phyloP scores from a whole-genome alignment of 2,888 invertebrate genomes.

The Cheilosia pagana region DNA sequence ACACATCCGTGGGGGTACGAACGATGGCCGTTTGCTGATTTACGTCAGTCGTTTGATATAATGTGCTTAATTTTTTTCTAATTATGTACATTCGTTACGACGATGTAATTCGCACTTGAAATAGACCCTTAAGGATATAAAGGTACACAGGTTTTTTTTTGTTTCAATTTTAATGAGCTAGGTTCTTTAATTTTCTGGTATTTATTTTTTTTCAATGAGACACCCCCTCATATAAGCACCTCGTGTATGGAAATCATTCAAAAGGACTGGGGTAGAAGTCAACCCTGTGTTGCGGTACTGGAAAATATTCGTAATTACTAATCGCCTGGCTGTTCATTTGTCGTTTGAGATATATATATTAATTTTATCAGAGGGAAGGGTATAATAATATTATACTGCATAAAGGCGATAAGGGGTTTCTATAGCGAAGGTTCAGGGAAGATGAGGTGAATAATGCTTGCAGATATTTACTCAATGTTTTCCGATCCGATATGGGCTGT shows the following conservation, averaged over 20 bases:
- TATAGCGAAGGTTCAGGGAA: no score
- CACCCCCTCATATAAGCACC: constrained; percentile 25
- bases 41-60: constrained; percentile 49
- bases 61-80: constrained; percentile 50
- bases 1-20: not conserved
- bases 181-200: constrained; percentile 7
- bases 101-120: constrained; percentile 13
- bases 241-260: constrained; percentile 16
- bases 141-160: constrained; percentile 2
- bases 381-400: constrained; percentile 25
- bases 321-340: constrained; percentile 52
- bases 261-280: constrained; percentile 1
- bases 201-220: not conserved
- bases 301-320: constrained; percentile 54
- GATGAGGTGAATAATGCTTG: no score
- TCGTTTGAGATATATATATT: constrained; percentile 42
- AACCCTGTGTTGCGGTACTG: constrained; percentile 12
- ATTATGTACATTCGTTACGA: constrained; percentile 21
- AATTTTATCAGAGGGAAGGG: constrained; percentile 12
- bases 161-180: constrained; percentile 37
- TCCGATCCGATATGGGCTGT: no score
- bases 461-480: no score
- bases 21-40: constrained; percentile 46
- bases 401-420: constrained; percentile 30
- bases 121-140: constrained; percentile 25